Evolutionary conservation across 92 coral and sea anemone genomes (phyloP).

Genomic region (Meandrina meandrites): DNA sequence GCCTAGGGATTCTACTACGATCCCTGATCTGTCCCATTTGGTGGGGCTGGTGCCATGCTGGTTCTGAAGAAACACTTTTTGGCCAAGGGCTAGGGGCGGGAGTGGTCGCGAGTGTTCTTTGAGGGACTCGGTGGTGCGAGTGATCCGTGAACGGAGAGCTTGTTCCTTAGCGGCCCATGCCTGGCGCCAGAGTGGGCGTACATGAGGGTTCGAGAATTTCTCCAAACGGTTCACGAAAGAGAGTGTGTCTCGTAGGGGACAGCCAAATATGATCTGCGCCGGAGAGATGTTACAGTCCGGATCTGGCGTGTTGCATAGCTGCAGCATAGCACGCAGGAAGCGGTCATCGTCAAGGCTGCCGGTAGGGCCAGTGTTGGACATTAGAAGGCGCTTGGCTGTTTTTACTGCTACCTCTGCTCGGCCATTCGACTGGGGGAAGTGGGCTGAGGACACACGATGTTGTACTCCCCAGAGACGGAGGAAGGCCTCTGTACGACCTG

Average conservation of each 20-base stretch:
- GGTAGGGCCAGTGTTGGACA: conserved; percentile 52
- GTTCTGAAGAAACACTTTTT: conserved; percentile 65
- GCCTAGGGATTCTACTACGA: conserved; percentile 51
- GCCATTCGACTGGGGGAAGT: conserved; percentile 62
- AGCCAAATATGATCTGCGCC: conserved; percentile 45
- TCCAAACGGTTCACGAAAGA: conserved; percentile 48
- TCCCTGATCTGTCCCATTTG: conserved; percentile 73
- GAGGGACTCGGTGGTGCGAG: conserved; percentile 51
- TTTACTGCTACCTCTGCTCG: conserved; percentile 56
- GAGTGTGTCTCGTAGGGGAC: conserved; percentile 43
- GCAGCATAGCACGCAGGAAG: conserved; percentile 65
- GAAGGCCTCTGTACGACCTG: conserved; percentile 55
- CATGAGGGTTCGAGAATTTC: conserved; percentile 55
- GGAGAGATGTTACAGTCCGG: conserved; percentile 60
- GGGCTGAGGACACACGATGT: conserved; percentile 50
- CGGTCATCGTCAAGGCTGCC: conserved; percentile 66
- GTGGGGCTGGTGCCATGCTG: conserved; percentile 70
- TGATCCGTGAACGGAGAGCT: conserved; percentile 47
- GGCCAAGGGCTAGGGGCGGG: conserved; percentile 59
- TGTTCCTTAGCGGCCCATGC: conserved; percentile 63
- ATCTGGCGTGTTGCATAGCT: conserved; percentile 60
- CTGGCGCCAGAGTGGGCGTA: conserved; percentile 62
- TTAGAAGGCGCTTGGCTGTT: conserved; percentile 46
- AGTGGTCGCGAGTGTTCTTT: conserved; percentile 52
- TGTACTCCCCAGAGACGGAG: conserved; percentile 57